These are phyloP conservation scores for Champsocephalus gunnari DNA, from an alignment of 2,797 vertebrate species.

Conservation along the genomic window DNA sequence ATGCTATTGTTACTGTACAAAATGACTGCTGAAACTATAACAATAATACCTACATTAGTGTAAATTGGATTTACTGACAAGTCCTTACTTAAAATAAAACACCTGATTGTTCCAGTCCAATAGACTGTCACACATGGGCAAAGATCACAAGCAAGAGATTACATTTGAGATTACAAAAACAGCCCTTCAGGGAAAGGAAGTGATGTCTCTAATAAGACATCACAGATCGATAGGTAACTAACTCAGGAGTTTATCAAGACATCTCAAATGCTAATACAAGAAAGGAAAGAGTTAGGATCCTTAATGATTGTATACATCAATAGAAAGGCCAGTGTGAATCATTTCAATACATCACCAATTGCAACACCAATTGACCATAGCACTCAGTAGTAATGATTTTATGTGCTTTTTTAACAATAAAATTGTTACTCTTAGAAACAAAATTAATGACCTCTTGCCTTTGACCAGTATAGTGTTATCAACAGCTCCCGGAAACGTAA, in stretches of 20 bases:
- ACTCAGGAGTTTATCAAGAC: not conserved
- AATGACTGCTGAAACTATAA: not conserved
- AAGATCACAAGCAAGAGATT: conserved; percentile 24
- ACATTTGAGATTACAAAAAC: conserved; percentile 16
- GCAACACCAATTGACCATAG: not conserved
- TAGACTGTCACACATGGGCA: not conserved
- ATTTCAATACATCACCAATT: conserved; percentile 2
- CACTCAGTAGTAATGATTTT: no score
- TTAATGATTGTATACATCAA: conserved; percentile 28
- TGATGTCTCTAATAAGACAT: conserved; percentile 7
- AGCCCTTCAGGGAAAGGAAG: not conserved
- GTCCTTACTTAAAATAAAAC: conserved; percentile 9
- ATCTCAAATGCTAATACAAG: conserved; percentile 15
- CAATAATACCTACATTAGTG: not conserved
- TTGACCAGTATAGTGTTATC: no score
- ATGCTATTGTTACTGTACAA: not conserved
- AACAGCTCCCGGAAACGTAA: no score
- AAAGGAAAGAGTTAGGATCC: conserved; percentile 9
- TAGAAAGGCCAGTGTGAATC: conserved; percentile 9
- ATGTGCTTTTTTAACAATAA: no score
- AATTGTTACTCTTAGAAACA: no score
- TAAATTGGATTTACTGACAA: conserved; percentile 4
- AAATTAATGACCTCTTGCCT: no score
- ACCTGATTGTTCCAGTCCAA: not conserved
- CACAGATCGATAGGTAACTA: conserved; percentile 19